Evolutionary conservation across 2,113 vertebrate species (phyloP), one percentile per base, ranked within the genome.

Genomic region (Psittacara wagleri): DNA sequence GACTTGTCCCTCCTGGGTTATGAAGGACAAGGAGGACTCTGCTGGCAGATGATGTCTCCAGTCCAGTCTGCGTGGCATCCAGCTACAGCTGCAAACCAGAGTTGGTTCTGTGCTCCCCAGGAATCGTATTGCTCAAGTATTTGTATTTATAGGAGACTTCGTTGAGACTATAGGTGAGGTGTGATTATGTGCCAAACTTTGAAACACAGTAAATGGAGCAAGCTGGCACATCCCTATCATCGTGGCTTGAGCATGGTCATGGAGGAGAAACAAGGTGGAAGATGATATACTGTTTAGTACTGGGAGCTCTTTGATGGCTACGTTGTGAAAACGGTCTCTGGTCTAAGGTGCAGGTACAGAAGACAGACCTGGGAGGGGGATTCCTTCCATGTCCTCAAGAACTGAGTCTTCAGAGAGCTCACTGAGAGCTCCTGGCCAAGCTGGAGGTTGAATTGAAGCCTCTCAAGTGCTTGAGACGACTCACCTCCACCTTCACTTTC

Each of bases 401-500:
- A 6, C 22, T 6, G 33, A 4, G 11, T 35, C 51, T 16, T 81
- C 27, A 31, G 35, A 20, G 37, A 16, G 17, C 64, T 52, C 35
- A 3, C 46, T 67, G 51, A 67, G 66, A 75, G 7, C 57, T 68
- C 15, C 2, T 62, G 41, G 44, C 44, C 5, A 8, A 69, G 24
- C 16, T 73, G 29, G 49, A 81, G 86, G 64, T 73, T 0, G 1
- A 43, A 73, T 4, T 6, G 23, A 76, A 88, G 31, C 28, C 39
- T 63, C 33, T 75, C 48, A 51, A n/a, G 43, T 31, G 33, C 43
- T 84, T 20, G 16, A 57, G 62, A 62, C 7, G 17, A 44, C 6
- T 59, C 0, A 0, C 2, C 3, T 81, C 35, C 51, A 54, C 64
- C 37, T 83, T 90, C 19, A 28, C 44, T 54, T 76, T 59, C 25